Conservation (phyloP, 2,888 invertebrate genomes). For the Anorthoa munda region DNA sequence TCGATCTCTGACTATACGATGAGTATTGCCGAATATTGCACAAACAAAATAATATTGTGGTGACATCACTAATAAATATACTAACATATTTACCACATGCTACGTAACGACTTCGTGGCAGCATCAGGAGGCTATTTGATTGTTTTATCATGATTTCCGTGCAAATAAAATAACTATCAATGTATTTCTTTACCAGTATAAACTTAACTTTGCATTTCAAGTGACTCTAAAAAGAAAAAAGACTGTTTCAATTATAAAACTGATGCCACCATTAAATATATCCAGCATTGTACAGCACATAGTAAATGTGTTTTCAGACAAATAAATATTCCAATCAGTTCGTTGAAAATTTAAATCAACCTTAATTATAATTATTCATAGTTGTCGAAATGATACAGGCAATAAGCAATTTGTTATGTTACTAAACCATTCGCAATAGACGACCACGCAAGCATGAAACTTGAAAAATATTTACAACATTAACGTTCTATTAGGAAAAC, state of each 20-base stretch:
- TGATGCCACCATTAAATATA: conserved; percentile 24
- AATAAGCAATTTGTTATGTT: conserved; percentile 52
- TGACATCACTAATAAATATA: conserved; percentile 60
- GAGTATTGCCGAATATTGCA: conserved; percentile 91
- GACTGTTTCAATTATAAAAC: background rate
- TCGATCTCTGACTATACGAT: conserved; percentile 82
- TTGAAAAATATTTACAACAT: conserved; percentile 57
- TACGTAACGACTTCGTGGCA: conserved; percentile 23
- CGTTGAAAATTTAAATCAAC: conserved; percentile 60
- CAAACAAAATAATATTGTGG: conserved; percentile 72
- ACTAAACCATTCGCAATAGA: conserved; percentile 50
- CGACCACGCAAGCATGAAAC: conserved; percentile 42
- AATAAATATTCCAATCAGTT: conserved; percentile 68
- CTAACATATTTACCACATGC: conserved; percentile 53
- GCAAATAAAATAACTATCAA: background rate
- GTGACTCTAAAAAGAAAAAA: too few species aligned
- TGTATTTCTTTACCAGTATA: background rate
- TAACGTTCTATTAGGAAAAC: conserved; percentile 38
- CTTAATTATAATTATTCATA: conserved; percentile 54
- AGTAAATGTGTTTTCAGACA: conserved; percentile 55
- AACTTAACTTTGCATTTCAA: background rate
- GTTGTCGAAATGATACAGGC: conserved; percentile 58
- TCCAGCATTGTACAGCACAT: conserved; percentile 37
- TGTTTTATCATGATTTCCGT: background rate
- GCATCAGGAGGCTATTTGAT: background rate